Evolutionary conservation across 1,140 invertebrate species (phyloP), one percentile per base, ranked within the genome.

Genomic region (Hermatobates lingyangjiaoensis): DNA sequence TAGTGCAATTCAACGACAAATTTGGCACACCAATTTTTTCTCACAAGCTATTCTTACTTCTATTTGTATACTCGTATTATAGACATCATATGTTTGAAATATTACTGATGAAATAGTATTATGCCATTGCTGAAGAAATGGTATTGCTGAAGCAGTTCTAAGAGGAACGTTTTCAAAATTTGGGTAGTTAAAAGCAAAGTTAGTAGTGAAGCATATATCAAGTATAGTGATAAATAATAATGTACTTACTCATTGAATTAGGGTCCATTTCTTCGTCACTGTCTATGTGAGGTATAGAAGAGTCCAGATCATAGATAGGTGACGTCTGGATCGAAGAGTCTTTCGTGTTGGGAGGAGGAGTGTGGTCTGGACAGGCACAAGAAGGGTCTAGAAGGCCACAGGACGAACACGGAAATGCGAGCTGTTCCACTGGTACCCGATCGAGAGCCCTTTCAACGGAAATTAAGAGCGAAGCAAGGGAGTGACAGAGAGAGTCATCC

Each of bases 271-370:
- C 77, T 54, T 79, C 77, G 58, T 80, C 78, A 59, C 76, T 79
- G 63, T 80, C 78, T 56, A 80, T 80, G 62, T 80, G 78, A 44
- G 73, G 73, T 63, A 80, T 79, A 52, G 77, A 75, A n/a, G 74
- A 74, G 10, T 72, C 75, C 50, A 79, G 65, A 62, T 79, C 77
- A 59, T 78, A 79, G 61, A 73, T 70, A 20, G 71, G 71, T 58
- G 65, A 65, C 46, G 65, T 66, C 64, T 75, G 62, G 56, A 69
- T 55, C n/a, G 60, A 63, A 51, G 59, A 54, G 58, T 66, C 63
- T 62, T 62, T 60, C 60, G 62, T 60, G 54, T 62, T 50, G 34
- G 59, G 50, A 15, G 59, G 45, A 53, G 62, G 57, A 52, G 62
- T 64, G 10, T 51, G 54, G 30, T 57, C 57, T 27, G 47, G 23